Evolutionary conservation across 1,140 invertebrate genomes (phyloP).

Genomic region (Papilio polyxenes): DNA sequence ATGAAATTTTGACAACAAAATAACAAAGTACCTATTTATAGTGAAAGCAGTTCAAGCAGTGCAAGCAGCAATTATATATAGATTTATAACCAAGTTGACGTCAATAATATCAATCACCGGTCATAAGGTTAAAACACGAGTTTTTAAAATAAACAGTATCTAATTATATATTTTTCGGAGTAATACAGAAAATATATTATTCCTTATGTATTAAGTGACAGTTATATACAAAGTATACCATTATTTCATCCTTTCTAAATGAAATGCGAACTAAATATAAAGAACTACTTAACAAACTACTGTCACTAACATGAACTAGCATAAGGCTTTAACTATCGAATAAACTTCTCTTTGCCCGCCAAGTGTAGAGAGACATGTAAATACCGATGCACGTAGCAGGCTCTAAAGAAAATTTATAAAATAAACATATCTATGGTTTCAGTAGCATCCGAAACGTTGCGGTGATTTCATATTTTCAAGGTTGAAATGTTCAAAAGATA

Average conservation of each 20-base stretch:
- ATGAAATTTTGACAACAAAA: too few species aligned
- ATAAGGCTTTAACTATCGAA: not conserved
- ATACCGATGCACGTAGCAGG: not conserved
- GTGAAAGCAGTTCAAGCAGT: too few species aligned
- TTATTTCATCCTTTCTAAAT: not conserved
- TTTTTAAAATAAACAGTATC: too few species aligned
- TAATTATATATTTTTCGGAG: too few species aligned
- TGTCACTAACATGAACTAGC: not conserved
- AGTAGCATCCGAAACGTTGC: not conserved
- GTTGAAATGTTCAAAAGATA: slow-evolving; percentile 6
- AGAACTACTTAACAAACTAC: not conserved
- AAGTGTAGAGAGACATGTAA: not conserved
- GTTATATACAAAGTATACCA: not conserved
- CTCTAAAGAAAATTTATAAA: not conserved
- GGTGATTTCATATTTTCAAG: not conserved
- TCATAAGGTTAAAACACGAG: too few species aligned
- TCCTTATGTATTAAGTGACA: not conserved
- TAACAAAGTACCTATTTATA: too few species aligned
- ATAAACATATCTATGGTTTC: not conserved
- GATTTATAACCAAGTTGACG: too few species aligned
- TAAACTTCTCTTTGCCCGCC: not conserved
- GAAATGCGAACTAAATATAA: not conserved
- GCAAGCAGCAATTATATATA: too few species aligned
- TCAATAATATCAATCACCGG: too few species aligned
- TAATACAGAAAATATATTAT: too few species aligned